Percentiles rank a stretch among this genome's conserved stretches.
Evolutionary conservation across 2,113 vertebrate genomes (phyloP).

Genomic region (Elgaria multicarinata): DNA sequence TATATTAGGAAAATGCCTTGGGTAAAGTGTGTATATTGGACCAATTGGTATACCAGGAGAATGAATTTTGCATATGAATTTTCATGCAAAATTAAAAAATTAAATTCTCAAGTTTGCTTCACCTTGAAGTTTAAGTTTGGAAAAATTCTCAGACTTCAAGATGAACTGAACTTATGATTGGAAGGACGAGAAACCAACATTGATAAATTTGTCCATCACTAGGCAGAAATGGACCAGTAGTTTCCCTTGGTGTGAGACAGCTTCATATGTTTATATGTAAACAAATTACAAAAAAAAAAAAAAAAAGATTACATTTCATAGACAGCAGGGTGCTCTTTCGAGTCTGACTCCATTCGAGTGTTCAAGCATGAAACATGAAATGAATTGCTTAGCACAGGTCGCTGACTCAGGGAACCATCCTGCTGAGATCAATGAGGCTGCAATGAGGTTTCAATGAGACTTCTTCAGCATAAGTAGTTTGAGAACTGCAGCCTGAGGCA

Average conservation of each 20-base stretch:
- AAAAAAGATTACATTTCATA: background rate
- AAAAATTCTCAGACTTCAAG: background rate
- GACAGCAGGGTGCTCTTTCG: background rate
- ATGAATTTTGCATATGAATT: too few relatives aligned
- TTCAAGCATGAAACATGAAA: conserved; percentile 11
- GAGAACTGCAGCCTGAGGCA: background rate
- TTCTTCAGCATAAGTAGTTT: background rate
- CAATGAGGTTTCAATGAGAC: conserved; percentile 8
- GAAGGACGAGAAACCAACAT: too few relatives aligned
- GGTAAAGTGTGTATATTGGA: too few relatives aligned
- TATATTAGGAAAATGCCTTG: too few relatives aligned
- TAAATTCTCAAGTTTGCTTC: too few relatives aligned
- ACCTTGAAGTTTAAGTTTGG: background rate
- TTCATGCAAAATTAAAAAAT: too few relatives aligned
- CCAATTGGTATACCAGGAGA: too few relatives aligned
- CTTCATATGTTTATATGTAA: background rate
- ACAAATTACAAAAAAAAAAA: background rate
- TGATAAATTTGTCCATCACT: too few relatives aligned
- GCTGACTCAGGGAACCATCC: background rate
- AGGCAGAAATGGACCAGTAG: too few relatives aligned
- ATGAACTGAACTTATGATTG: too few relatives aligned
- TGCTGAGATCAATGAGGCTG: background rate
- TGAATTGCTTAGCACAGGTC: background rate
- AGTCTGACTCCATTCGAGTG: background rate
- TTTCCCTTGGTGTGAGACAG: background rate